phyloP scores from a whole-genome alignment of 1,140 invertebrate species.

The Papilio aristodemus region DNA sequence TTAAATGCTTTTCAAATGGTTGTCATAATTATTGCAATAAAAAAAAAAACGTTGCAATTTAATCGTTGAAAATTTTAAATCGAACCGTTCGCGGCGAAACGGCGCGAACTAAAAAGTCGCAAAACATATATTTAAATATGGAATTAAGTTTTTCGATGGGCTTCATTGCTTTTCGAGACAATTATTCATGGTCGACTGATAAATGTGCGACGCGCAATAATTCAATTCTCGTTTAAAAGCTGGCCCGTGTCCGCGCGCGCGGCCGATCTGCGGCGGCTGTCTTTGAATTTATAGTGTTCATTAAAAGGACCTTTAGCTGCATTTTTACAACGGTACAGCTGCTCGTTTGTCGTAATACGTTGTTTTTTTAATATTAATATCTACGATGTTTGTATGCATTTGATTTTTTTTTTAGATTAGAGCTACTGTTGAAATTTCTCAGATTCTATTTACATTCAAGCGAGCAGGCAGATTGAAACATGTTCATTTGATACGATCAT shows the following conservation, averaged over 20 bases:
- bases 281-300: conserved; percentile 51
- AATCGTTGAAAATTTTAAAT: conserved; percentile 7
- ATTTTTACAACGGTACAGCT: conserved; percentile 23
- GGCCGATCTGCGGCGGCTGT: conserved; percentile 20
- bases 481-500: background rate
- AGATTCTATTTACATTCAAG: conserved; percentile 8
- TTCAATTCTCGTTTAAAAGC: conserved; percentile 69
- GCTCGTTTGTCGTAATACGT: conserved; percentile 20
- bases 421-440: conserved; percentile 5
- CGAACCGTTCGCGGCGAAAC: background rate
- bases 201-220: conserved; percentile 73
- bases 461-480: background rate
- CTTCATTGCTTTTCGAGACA: conserved; percentile 65
- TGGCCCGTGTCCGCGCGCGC: conserved; percentile 49
- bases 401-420: conserved; percentile 10
- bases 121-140: conserved; percentile 71
- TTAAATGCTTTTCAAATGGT: conserved; percentile 21
- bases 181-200: conserved; percentile 71
- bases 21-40: conserved; percentile 18
- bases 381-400: conserved; percentile 12
- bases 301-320: conserved; percentile 38
- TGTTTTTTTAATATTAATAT: conserved; percentile 23
- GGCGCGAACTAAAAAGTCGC: conserved; percentile 24
- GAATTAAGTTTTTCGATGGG: conserved; percentile 74
- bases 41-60: conserved; percentile 10